Evolutionary conservation across 2,888 invertebrate species (phyloP).

Genomic region (Philhelius pedissequus): DNA sequence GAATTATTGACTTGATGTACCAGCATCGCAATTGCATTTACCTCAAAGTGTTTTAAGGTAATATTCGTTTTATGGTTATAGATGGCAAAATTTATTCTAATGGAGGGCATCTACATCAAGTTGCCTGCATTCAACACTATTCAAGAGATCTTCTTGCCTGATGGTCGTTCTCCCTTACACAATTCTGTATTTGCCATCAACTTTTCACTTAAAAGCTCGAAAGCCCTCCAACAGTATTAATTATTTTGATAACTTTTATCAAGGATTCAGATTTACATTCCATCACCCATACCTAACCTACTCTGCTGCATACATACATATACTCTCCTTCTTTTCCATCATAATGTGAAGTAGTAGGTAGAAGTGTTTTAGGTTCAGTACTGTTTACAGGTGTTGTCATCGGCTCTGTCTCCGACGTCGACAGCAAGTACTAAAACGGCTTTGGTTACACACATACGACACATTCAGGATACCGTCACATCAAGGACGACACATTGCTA

Average conservation of each 20-base stretch:
- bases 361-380: conserved; percentile 2
- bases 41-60: too few species aligned
- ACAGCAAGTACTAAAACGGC: not conserved
- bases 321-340: not conserved
- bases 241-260: conserved; percentile 67
- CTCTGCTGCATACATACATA: too few species aligned
- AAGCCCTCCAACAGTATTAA: conserved; percentile 59
- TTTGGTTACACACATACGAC: not conserved
- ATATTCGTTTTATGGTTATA: too few species aligned
- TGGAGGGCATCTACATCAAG: not conserved
- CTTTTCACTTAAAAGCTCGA: conserved; percentile 60
- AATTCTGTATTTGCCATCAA: conserved; percentile 42
- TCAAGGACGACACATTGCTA: conserved; percentile 61
- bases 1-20: too few species aligned
- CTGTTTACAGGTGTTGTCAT: conserved; percentile 15
- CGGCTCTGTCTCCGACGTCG: not conserved
- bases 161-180: not conserved
- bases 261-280: conserved; percentile 60
- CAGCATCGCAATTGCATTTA: too few species aligned
- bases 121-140: not conserved
- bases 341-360: not conserved
- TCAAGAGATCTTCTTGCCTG: not conserved
- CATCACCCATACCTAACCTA: conserved; percentile 4
- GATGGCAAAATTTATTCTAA: not conserved
- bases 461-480: not conserved